Conservation (phyloP, 1,140 invertebrate species). For the Zaprionus gabonicus region DNA sequence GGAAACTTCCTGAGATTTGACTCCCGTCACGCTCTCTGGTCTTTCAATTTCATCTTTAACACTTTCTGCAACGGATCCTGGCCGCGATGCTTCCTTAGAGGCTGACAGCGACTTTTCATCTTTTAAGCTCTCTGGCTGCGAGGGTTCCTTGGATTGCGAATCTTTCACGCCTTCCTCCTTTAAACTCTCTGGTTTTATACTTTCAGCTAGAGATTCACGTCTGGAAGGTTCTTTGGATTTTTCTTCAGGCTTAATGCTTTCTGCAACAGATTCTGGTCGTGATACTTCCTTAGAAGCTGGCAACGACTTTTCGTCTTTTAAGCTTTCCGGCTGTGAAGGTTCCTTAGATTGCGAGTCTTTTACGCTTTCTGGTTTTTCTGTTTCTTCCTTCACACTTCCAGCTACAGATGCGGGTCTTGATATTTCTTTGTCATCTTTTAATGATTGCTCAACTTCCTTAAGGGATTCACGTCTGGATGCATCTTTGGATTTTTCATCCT, state of each 20-base stretch:
- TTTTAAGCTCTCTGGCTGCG: conserved; percentile 24
- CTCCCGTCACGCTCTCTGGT: conserved; percentile 21
- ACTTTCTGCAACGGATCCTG: conserved; percentile 41
- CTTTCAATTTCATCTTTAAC: conserved; percentile 33
- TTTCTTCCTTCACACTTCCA: conserved; percentile 20
- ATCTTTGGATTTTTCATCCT: conserved; percentile 35
- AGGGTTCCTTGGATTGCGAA: conserved; percentile 40
- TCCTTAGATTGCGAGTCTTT: conserved; percentile 21
- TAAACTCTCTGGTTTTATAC: conserved; percentile 20
- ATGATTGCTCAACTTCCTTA: not conserved
- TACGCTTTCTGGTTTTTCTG: conserved; percentile 20
- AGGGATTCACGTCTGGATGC: conserved; percentile 51
- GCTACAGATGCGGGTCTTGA: conserved; percentile 38
- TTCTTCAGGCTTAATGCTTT: conserved; percentile 11
- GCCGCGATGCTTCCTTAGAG: conserved; percentile 44
- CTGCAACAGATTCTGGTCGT: conserved; percentile 32
- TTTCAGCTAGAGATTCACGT: conserved; percentile 31
- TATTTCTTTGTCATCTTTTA: conserved; percentile 52
- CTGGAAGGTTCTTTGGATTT: conserved; percentile 35
- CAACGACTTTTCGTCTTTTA: conserved; percentile 37
- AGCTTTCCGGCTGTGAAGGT: conserved; percentile 23
- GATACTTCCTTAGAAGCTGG: conserved; percentile 43
- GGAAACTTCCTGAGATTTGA: conserved; percentile 38
- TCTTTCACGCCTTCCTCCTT: conserved; percentile 6
- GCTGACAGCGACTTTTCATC: conserved; percentile 32